Evolutionary conservation across 2,888 invertebrate genomes (phyloP).

Genomic region (Bhutanitis thaidina): DNA sequence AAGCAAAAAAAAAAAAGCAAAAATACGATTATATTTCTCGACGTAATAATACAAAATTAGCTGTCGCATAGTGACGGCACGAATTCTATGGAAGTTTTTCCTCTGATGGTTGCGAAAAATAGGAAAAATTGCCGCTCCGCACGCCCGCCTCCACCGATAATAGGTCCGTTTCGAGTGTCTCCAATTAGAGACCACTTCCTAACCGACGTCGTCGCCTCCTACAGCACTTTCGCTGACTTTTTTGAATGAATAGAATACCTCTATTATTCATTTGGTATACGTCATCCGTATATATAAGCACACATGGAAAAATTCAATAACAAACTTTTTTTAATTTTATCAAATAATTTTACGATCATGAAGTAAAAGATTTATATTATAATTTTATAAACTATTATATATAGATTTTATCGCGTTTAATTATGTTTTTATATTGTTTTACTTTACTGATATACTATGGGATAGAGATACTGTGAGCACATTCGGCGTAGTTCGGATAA

Average conservation of each 20-base stretch:
- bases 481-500: too few species aligned
- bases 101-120: slow-evolving; percentile 18
- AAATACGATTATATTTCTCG: background rate
- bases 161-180: slow-evolving; percentile 31
- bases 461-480: too few species aligned
- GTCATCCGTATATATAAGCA: too few species aligned
- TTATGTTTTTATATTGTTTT: too few species aligned
- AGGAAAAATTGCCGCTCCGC: slow-evolving; percentile 11
- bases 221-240: slow-evolving; percentile 3
- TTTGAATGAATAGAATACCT: slow-evolving; percentile 3
- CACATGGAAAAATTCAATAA: too few species aligned
- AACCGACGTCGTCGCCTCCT: slow-evolving; percentile 16
- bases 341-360: too few species aligned
- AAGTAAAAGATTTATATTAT: too few species aligned
- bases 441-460: too few species aligned
- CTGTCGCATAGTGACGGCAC: slow-evolving; percentile 10
- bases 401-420: too few species aligned
- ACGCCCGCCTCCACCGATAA: slow-evolving; percentile 29
- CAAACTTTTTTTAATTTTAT: too few species aligned
- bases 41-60: background rate
- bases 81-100: slow-evolving; percentile 23
- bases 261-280: slow-evolving; percentile 6
- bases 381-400: too few species aligned
- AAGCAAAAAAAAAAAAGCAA: background rate
- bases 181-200: slow-evolving; percentile 34